phyloP scores from a whole-genome alignment of 2,113 vertebrate species.

The Alethe castanea region DNA sequence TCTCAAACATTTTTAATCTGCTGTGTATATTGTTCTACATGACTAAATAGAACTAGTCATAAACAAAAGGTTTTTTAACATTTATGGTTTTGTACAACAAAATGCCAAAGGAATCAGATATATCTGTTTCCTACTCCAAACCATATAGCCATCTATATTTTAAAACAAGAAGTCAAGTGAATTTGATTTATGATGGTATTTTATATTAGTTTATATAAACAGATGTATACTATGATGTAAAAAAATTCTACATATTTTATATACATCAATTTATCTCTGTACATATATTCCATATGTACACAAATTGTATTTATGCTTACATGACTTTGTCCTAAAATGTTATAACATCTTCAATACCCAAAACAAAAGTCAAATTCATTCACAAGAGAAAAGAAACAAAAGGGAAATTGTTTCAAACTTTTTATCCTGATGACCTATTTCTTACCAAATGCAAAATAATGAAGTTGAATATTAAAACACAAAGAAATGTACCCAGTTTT shows the following conservation, averaged over 20 bases:
- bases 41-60: not conserved
- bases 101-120: not conserved
- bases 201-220: not conserved
- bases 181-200: not conserved
- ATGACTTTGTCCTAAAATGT: not conserved
- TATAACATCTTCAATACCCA: not conserved
- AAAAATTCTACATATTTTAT: not conserved
- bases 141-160: not conserved
- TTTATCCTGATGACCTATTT: not conserved
- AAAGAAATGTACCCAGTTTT: not conserved
- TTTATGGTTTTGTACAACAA: not conserved
- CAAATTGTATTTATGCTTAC: not conserved
- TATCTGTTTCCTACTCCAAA: not conserved
- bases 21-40: not conserved
- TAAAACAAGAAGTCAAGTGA: not conserved
- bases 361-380: not conserved
- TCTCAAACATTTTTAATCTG: not conserved
- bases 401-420: not conserved
- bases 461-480: not conserved
- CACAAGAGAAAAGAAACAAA: not conserved
- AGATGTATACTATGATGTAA: not conserved
- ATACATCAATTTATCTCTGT: accelerated
- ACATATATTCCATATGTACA: not conserved
- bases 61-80: not conserved
- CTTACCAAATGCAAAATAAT: not conserved